phyloP scores from a whole-genome alignment of 2,113 vertebrate genomes.

The Edolisoma coerulescens region DNA sequence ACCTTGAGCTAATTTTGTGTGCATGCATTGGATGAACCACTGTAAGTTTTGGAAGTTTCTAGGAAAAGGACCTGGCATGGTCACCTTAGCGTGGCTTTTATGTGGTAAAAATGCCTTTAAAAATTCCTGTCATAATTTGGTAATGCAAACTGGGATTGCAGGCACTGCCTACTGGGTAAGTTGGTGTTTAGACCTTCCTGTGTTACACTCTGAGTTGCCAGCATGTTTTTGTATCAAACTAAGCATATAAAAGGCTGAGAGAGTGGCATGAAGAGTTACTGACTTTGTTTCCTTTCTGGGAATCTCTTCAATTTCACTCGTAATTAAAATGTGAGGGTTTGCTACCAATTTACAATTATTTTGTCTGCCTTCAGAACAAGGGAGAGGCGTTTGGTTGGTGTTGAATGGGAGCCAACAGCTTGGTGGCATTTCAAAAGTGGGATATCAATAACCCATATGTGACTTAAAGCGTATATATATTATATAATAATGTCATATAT shows the following conservation, averaged over 20 bases:
- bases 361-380: neutral
- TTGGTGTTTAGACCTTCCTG: neutral
- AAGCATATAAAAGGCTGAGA: neutral
- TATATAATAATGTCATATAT: neutral
- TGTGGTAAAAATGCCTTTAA: neutral
- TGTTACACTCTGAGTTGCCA: neutral
- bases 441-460: neutral
- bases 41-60: neutral
- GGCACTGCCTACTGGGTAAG: neutral
- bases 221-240: neutral
- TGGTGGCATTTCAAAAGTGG: neutral
- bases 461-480: neutral
- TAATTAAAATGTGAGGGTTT: neutral
- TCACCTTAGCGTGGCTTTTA: neutral
- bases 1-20: neutral
- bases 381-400: neutral
- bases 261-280: too few species aligned
- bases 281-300: neutral
- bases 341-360: neutral
- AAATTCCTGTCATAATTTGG: neutral
- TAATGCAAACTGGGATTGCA: neutral
- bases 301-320: neutral
- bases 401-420: neutral
- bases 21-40: neutral
- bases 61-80: neutral